Evolutionary conservation across 2,888 invertebrate genomes (phyloP).

Genomic region (Steromphala cineraria): DNA sequence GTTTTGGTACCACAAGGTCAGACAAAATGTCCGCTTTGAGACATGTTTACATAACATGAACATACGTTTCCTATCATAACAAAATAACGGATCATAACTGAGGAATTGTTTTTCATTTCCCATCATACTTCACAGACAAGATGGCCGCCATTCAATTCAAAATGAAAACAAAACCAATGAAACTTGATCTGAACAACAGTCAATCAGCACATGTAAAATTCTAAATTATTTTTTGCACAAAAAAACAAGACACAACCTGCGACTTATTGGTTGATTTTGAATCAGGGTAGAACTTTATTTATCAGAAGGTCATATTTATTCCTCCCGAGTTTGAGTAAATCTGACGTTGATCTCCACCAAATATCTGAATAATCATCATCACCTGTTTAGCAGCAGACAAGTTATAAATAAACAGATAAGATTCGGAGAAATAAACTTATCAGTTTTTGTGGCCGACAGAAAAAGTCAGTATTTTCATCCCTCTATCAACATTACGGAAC

Average conservation of each 20-base stretch:
- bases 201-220: background rate
- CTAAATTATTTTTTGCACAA: background rate
- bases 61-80: background rate
- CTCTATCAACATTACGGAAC: no score
- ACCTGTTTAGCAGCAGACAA: background rate
- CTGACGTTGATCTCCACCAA: background rate
- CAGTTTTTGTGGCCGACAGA: background rate
- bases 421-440: background rate
- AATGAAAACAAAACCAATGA: background rate
- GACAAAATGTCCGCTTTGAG: background rate
- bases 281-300: background rate
- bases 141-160: background rate
- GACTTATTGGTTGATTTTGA: background rate
- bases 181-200: background rate
- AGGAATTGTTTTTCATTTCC: background rate
- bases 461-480: background rate
- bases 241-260: background rate
- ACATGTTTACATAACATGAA: background rate
- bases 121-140: background rate
- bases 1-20: no score
- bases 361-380: background rate
- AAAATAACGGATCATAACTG: background rate
- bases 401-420: conserved; percentile 8
- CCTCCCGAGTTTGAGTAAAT: background rate
- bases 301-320: background rate